Evolutionary conservation across 2,888 invertebrate species (phyloP), one percentile per base, ranked within the genome.

Genomic region (Rotaria sp.): DNA sequence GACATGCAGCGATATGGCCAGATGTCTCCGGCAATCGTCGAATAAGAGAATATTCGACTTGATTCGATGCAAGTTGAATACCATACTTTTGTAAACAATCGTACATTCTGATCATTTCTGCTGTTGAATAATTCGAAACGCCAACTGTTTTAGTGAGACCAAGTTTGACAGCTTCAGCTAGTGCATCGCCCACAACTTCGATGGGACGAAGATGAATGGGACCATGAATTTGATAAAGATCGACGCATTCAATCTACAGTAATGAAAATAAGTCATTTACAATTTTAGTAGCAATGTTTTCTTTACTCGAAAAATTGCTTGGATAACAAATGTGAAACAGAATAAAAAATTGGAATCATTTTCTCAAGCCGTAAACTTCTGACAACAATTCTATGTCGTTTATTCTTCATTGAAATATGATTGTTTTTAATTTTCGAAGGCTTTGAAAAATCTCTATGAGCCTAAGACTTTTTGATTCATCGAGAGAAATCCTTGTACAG

Each of bases 1-100:
- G 80, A 80, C 80, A 80, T 80, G 26, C 80, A n/a, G 80, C 80
- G n/a, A 80, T 80, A 1, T 21, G 45, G 45, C 80, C 80, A 26
- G 80, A 80, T 45, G 80, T 80, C 18, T 80, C 80, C n/a, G 80
- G 80, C 10, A 15, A 7, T 4, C 80, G 80, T 45, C 80, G 80
- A 80, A 80, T 45, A 45, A 80, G 45, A 21, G 80, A 80, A n/a
- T n/a, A 80, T 80, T 80, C 80, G 15, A 80, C 80, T 45, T 80
- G 80, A 80, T 80, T 80, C 4, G 80, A 80, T 45, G 80, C 80
- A n/a, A 80, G 80, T 45, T 80, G 80, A 45, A 80, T 80, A n/a
- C 80, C 80, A 45, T 80, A 45, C n/a, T 80, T 80, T 80, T 80
- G 80, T n/a, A 80, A 26, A n/a, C 80, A 80, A 45, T 80, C 80